These are phyloP conservation scores for Tricholaema leucomelas DNA, from an alignment of 2,113 vertebrate species.

Conservation along the genomic window DNA sequence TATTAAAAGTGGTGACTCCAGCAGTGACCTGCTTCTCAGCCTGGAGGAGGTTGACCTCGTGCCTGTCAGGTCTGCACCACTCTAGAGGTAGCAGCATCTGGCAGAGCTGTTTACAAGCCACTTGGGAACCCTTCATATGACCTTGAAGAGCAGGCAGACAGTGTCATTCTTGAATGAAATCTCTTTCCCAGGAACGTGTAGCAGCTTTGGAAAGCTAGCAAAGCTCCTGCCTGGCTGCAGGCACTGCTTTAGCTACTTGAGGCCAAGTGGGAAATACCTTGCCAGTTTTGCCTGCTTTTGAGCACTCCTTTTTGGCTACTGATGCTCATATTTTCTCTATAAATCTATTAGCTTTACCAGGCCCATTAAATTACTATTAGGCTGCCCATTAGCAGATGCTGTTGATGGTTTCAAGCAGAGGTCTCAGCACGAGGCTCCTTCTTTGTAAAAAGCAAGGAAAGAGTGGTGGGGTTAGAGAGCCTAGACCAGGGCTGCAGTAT, in stretches of 20 bases:
- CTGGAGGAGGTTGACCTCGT: not conserved
- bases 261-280: conserved; percentile 6
- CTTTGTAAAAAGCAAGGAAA: not conserved
- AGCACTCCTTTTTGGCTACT: conserved; percentile 29
- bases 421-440: conserved; percentile 33
- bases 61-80: not conserved
- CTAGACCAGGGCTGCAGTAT: not conserved
- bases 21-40: not conserved
- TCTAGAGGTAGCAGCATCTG: not conserved
- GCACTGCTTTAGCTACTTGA: not conserved
- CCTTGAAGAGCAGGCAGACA: not conserved
- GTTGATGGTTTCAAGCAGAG: conserved; percentile 57
- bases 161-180: not conserved
- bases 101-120: not conserved
- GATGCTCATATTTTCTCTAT: conserved; percentile 68
- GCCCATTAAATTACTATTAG: conserved; percentile 73
- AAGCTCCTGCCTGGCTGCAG: not conserved
- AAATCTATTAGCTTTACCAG: conserved; percentile 63
- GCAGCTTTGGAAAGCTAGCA: not conserved
- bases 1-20: not conserved
- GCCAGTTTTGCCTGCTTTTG: conserved; percentile 37
- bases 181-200: not conserved
- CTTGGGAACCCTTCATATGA: not conserved
- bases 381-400: conserved; percentile 69
- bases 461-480: not conserved